Base-by-base conservation (phyloP, 1,140 invertebrate species). In the Heliconius eleuchia region DNA sequence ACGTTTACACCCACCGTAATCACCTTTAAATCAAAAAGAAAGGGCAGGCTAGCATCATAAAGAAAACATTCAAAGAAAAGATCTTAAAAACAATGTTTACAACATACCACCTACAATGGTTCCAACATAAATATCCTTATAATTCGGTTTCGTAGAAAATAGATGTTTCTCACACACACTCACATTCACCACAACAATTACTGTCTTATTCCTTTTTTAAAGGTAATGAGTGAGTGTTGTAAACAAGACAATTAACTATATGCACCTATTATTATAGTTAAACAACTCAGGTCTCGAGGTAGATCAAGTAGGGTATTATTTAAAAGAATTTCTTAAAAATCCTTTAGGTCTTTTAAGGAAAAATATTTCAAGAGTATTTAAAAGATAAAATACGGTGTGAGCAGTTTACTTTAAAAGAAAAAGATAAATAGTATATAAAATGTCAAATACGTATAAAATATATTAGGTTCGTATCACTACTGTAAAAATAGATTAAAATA, bases 111-210 rank as follows among this genome's bases (percentile, higher is more conserved):
- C 75, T 60, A 52, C 60, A 66, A 18, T 66, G 23, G 42, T 30
- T 30, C 3, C 27, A 66, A 66, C 23, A 27, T 27, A 66, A 66
- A 66, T 66, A 66, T 27, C 30, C 23, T 11, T 50, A 34, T 46
- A 9, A 71, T 77, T 77, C 27, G 30, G 50, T 30, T 76, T 71
- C 39, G 74, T 76, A 76, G 74, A 76, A 76, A 76, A 76, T 76
- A 66, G 60, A 50, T 16, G 18, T 39, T 72, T 72, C 39, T 34
- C 37, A n/a, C 9, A 42, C 34, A 37, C 34, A 37, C 34, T 37
- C 34, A 37, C 71, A 72, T 72, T 42, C 39, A 39, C 34, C 71
- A 72, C 71, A 16, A 30, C 13, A 42, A 72, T 72, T 42, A 72
- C 16, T 42, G 71, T 13, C 71, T 23, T 72, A 39, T 37, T 39